Conservation (phyloP, 2,888 invertebrate genomes). For the Dasysyrphus albostriatus region DNA sequence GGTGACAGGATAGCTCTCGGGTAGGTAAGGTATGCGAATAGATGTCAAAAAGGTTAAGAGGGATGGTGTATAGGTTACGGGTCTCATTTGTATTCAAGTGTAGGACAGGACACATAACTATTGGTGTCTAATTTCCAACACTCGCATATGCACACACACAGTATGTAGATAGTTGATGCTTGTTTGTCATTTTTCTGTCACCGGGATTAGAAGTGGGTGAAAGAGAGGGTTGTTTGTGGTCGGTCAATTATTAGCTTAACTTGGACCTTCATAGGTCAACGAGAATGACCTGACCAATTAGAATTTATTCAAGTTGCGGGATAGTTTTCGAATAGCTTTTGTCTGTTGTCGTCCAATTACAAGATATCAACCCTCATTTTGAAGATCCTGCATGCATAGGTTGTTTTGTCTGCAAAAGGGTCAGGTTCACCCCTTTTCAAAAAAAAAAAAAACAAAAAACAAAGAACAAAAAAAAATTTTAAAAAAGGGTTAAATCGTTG, state of each 20-base stretch:
- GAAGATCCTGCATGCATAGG: slow-evolving; percentile 15
- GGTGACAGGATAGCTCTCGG: slow-evolving; percentile 69
- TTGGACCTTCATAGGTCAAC: slow-evolving; percentile 56
- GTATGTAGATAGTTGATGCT: not conserved
- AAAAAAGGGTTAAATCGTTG: slow-evolving; percentile 54
- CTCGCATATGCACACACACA: not conserved
- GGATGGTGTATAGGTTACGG: slow-evolving; percentile 20
- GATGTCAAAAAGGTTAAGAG: slow-evolving; percentile 65
- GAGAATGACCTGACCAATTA: slow-evolving; percentile 71
- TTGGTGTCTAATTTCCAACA: slow-evolving; percentile 65
- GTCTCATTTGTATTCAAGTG: slow-evolving; percentile 73
- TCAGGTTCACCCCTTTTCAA: slow-evolving; percentile 79
- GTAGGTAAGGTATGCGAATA: slow-evolving; percentile 25
- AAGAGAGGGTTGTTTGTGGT: slow-evolving; percentile 51
- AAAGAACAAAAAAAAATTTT: slow-evolving; percentile 11
- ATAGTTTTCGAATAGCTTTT: slow-evolving; percentile 59
- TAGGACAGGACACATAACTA: slow-evolving; percentile 65
- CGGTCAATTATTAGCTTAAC: slow-evolving; percentile 43
- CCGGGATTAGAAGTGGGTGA: slow-evolving; percentile 6
- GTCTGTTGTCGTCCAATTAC: slow-evolving; percentile 62
- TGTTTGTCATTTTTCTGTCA: slow-evolving; percentile 53
- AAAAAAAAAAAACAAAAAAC: slow-evolving; percentile 10
- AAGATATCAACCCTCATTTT: slow-evolving; percentile 63
- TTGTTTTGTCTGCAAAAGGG: slow-evolving; percentile 41
- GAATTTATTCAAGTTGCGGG: slow-evolving; percentile 63